phyloP scores from a whole-genome alignment of 2,888 invertebrate genomes.

The Agonopterix heracliana region DNA sequence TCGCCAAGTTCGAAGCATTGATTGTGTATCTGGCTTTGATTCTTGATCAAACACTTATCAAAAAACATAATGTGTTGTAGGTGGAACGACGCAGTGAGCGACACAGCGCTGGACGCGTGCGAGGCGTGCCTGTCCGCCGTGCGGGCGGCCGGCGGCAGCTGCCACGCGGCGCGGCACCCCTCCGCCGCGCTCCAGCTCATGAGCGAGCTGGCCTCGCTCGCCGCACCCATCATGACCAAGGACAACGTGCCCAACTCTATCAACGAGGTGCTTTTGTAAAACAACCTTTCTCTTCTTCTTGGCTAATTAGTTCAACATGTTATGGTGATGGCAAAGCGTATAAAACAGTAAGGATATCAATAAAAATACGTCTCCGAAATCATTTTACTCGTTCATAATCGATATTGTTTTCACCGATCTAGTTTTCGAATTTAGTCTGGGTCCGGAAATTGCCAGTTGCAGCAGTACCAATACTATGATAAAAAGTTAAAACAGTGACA shows the following conservation, averaged over 20 bases:
- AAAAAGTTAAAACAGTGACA: no score
- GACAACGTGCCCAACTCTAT: conserved; percentile 60
- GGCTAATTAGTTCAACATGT: no score
- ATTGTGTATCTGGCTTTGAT: no score
- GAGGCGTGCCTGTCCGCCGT: conserved; percentile 58
- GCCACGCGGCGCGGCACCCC: conserved; percentile 40
- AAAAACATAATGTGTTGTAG: conserved; percentile 20
- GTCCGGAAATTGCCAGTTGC: no score
- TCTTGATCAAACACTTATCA: no score
- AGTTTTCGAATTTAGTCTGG: no score
- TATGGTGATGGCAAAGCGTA: not conserved
- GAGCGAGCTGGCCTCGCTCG: conserved; percentile 44
- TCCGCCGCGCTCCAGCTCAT: conserved; percentile 47
- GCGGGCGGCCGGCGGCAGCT: conserved; percentile 50
- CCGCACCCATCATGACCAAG: conserved; percentile 48
- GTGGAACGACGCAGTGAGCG: conserved; percentile 52
- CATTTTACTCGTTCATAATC: no score
- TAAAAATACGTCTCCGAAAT: no score
- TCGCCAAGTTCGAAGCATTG: no score
- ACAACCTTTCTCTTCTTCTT: not conserved
- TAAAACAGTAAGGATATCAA: not conserved
- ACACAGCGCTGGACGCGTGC: conserved; percentile 58
- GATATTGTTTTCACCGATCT: no score
- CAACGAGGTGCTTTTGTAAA: conserved; percentile 48
- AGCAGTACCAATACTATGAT: no score